Evolutionary conservation across 2,797 vertebrate species (phyloP), one percentile per base, ranked within the genome.

Genomic region (Corythornis leucogaster): DNA sequence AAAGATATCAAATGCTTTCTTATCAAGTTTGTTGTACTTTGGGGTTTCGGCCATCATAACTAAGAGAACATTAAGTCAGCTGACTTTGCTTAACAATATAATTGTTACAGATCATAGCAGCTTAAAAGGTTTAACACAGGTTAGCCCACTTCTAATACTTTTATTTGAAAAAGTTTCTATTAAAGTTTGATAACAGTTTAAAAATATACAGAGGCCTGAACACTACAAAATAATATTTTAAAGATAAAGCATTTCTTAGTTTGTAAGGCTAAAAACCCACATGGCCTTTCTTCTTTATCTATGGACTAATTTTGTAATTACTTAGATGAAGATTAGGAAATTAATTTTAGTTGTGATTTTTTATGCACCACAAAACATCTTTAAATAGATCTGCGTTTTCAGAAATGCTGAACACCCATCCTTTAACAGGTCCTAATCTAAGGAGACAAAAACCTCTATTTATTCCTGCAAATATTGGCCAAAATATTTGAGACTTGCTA

Each of bases 11-110:
- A 80, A 95, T 35, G 83, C 55, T 61, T 61, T 66, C 78, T 69
- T 57, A 81, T 82, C 69, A 92, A 87, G 64, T 85, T 61, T 30
- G 30, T 53, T 45, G 31, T 31, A 85, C 19, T 45, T 31, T 12
- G 16, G 50, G 51, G 57, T 87, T 89, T 70, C 79, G 54, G 90
- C 73, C 59, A 62, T 83, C 79, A 95, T 90, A 93, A 94, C 92
- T 87, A 85, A 73, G 63, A 85, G 53, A 95, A 92, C 57, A 64
- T 62, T 12, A 89, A 94, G 92, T n/a, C 55, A 92, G 54, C 21
- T 43, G 24, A 16, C 8, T 64, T 64, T 3, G 48, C 40, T 9
- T 35, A 35, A 17, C n/a, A 82, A 6, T 35, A 57, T n/a, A 11
- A 4, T 48, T 76, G 40, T 90, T 61, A 33, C 28, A 79, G 69